Evolutionary conservation across 1,140 invertebrate species (phyloP).

Genomic region (Scylla paramamosain): DNA sequence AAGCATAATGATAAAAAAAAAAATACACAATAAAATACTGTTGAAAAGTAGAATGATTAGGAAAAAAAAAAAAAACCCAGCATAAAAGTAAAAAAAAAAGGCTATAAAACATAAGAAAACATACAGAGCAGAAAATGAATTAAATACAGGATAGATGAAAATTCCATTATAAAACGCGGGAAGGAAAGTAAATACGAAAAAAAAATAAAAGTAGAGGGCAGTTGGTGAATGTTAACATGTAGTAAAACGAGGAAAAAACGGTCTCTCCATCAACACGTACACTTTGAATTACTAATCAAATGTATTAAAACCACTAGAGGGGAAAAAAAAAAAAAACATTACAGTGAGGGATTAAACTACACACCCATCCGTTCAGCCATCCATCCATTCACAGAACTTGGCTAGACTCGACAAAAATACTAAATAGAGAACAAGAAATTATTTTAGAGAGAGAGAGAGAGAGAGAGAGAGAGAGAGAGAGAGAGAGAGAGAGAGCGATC

Average conservation of each 20-base stretch:
- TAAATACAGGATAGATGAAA: too few species aligned
- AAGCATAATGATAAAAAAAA: background rate
- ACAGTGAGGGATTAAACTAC: background rate
- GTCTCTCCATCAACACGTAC: background rate
- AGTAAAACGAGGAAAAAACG: background rate
- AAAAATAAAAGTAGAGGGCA: too few species aligned
- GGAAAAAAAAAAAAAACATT: background rate
- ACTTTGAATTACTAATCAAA: background rate
- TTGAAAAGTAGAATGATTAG: background rate
- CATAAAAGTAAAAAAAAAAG: background rate
- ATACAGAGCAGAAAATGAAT: too few species aligned
- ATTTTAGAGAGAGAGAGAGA: conserved; percentile 40
- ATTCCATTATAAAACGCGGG: too few species aligned
- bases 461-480: conserved; percentile 53
- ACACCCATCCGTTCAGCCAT: background rate
- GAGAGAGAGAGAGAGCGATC: conserved; percentile 27
- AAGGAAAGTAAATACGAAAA: too few species aligned
- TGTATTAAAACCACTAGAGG: background rate
- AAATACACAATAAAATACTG: background rate
- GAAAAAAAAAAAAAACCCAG: background rate
- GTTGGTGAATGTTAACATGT: too few species aligned
- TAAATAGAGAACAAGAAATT: background rate
- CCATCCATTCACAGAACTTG: background rate
- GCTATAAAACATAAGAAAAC: too few species aligned
- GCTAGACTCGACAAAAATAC: background rate